Evolutionary conservation across 2,113 vertebrate species (phyloP).

Genomic region (Brachirus orientalis): DNA sequence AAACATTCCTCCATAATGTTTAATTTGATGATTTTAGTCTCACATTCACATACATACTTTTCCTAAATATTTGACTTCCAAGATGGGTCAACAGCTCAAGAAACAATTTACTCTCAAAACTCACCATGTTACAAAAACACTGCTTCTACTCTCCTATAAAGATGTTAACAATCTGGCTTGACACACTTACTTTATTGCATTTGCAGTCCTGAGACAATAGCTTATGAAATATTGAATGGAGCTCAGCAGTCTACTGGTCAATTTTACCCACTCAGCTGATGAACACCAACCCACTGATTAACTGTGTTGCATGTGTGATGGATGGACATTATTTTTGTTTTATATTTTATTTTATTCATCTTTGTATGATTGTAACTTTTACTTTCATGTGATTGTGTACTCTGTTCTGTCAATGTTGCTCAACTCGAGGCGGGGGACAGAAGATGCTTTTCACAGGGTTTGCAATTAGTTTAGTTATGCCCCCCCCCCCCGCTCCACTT

Average conservation of each 20-base stretch:
- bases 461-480: too few relatives aligned
- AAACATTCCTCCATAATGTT: not conserved
- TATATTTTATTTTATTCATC: too few relatives aligned
- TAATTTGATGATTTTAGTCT: too few relatives aligned
- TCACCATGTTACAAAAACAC: not conserved
- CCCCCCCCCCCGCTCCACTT: too few relatives aligned
- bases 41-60: too few relatives aligned
- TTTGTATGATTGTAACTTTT: too few relatives aligned
- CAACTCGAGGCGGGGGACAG: too few relatives aligned
- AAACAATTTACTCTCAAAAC: not conserved
- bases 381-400: too few relatives aligned
- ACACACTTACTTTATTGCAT: conserved; percentile 4
- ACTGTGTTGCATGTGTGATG: not conserved
- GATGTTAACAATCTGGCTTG: conserved; percentile 8
- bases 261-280: conserved; percentile 28
- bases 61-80: conserved; percentile 1
- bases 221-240: conserved; percentile 22
- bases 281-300: conserved; percentile 33
- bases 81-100: not conserved
- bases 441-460: too few relatives aligned
- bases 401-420: too few relatives aligned
- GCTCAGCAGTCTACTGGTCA: conserved; percentile 13
- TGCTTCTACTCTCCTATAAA: not conserved
- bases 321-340: too few relatives aligned
- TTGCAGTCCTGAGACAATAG: conserved; percentile 20